Conservation (phyloP, 2,888 invertebrate genomes). For the Ethmia dodecea region DNA sequence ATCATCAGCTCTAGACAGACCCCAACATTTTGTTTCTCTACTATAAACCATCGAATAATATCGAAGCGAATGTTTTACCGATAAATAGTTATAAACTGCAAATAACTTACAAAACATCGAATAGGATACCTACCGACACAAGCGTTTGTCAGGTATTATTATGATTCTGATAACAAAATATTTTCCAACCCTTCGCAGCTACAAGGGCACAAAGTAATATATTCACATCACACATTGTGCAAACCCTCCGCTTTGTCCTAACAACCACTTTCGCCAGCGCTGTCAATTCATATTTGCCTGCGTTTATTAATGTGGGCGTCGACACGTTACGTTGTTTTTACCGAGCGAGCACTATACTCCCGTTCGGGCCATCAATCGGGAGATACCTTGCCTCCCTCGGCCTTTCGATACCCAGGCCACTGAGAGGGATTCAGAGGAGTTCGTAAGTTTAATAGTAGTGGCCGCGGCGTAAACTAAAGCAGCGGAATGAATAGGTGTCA, state of each 20-base stretch:
- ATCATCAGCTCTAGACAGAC: no score
- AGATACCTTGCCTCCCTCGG: constrained; percentile 26
- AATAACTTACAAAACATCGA: no score
- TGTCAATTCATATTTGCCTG: constrained; percentile 74
- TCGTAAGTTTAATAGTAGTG: no score
- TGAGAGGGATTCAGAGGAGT: constrained; percentile 18
- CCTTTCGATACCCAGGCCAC: constrained; percentile 16
- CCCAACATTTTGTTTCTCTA: no score
- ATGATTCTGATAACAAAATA: constrained; percentile 18
- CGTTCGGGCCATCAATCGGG: no score
- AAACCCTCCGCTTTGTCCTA: constrained; percentile 52
- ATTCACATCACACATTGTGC: constrained; percentile 62
- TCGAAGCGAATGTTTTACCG: no score
- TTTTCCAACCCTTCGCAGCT: constrained; percentile 30
- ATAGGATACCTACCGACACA: no score
- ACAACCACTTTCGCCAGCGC: constrained; percentile 64
- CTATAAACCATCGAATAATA: no score
- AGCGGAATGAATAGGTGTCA: constrained; percentile 63
- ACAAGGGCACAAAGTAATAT: constrained; percentile 41
- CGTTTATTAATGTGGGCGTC: constrained; percentile 53
- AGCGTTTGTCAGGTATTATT: no score
- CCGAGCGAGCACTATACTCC: constrained; percentile 17
- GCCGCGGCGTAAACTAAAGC: constrained; percentile 44
- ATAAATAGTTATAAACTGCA: no score
- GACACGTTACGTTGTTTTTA: constrained; percentile 40